Conservation (phyloP, 1,140 invertebrate genomes). For the Drosophila baimaii region DNA sequence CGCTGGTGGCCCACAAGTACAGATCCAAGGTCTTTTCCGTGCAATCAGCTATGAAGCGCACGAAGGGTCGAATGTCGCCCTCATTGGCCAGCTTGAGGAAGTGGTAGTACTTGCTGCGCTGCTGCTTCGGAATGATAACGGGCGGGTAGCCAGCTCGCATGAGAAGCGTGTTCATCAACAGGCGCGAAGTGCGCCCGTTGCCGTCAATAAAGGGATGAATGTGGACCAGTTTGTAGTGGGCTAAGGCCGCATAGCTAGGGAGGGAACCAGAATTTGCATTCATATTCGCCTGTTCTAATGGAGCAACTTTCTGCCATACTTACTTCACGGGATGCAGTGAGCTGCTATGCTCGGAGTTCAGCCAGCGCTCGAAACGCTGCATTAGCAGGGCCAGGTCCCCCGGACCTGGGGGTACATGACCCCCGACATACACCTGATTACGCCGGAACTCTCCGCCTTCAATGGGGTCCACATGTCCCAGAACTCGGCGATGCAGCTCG, state of each 20-base stretch:
- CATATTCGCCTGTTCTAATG: background rate
- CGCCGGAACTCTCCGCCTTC: conserved; percentile 93
- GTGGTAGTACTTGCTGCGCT: conserved; percentile 93
- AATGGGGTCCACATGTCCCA: conserved; percentile 96
- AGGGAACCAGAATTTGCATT: background rate
- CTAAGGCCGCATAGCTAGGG: conserved; percentile 90
- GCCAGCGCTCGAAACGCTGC: conserved; percentile 95
- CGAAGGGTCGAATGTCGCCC: conserved; percentile 96
- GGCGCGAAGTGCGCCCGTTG: conserved; percentile 96
- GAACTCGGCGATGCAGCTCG: conserved; percentile 95
- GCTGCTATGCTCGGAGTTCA: conserved; percentile 93
- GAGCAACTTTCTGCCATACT: background rate
- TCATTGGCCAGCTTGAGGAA: conserved; percentile 95
- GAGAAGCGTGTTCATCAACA: conserved; percentile 98
- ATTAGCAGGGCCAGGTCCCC: conserved; percentile 92
- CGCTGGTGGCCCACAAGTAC: conserved; percentile 93
- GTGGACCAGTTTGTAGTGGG: conserved; percentile 98
- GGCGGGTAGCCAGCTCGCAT: conserved; percentile 99
- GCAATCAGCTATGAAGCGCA: conserved; percentile 97
- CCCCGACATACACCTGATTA: conserved; percentile 96
- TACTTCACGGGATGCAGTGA: conserved; percentile 94
- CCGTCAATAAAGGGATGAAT: conserved; percentile 97
- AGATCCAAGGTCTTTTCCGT: conserved; percentile 97
- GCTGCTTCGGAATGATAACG: conserved; percentile 96
- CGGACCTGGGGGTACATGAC: conserved; percentile 94